Conservation (phyloP, 2,113 vertebrate species). For the Plecturocebus donacophilus region DNA sequence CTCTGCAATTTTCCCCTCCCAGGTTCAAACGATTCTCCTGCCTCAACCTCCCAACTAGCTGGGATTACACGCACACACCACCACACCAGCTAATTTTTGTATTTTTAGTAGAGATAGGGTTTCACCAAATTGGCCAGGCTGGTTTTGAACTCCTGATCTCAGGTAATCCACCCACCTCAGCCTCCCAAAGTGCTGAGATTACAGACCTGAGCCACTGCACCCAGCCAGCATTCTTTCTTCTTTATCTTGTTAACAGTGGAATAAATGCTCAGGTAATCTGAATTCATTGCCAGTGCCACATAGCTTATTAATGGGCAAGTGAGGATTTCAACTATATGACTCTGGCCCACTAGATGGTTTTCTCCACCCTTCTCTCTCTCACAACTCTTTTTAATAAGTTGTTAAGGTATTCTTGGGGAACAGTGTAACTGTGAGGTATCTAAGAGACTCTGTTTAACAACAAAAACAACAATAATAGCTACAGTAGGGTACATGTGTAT, state of each 20-base stretch:
- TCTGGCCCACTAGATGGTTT: neutral
- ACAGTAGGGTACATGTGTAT: no score
- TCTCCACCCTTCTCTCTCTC: neutral
- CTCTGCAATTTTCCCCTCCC: no score
- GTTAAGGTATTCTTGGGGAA: neutral
- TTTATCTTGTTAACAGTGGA: neutral
- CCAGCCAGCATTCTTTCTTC: neutral
- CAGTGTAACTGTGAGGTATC: neutral
- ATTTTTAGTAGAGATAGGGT: no score
- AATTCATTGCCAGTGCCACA: neutral
- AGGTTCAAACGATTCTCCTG: no score
- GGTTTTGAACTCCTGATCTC: no score
- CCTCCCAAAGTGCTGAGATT: no score
- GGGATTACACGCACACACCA: no score
- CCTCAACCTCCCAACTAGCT: no score
- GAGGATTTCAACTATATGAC: neutral
- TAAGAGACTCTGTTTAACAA: neutral
- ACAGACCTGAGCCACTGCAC: no score
- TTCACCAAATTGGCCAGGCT: no score
- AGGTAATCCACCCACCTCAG: no score
- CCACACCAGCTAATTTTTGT: no score
- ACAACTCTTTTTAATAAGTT: neutral
- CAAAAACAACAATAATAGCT: neutral
- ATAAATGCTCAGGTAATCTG: neutral
- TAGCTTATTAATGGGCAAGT: neutral